Base-by-base conservation (phyloP, 2,113 vertebrate species). In the Salvelinus sp. region DNA sequence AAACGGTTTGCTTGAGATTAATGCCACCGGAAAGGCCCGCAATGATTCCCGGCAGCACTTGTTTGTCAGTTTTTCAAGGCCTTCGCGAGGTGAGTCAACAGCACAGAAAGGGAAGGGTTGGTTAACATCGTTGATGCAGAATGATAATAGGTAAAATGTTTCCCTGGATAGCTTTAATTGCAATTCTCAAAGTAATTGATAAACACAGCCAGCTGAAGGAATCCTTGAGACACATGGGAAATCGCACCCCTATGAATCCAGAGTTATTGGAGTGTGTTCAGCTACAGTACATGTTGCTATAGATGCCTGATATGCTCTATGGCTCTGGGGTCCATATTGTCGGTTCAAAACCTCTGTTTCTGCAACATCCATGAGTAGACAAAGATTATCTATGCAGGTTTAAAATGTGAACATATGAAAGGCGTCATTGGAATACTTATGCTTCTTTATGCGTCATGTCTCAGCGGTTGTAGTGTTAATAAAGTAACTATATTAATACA, bases 31-130 rank as follows among this genome's bases (percentile, higher is more conserved):
- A 86, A 84, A 67, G 48, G 33, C 2, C 68, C 3, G 9, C 6
- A 47, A 83, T 65, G 77, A 73, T 90, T 88, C 80, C 82, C 2
- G 48, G 71, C 74, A 87, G 20, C 13, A 66, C 70, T 27, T 48
- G 77, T 82, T 78, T 84, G 30, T 73, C 44, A 75, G 64, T 30
- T 68, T 75, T 48, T 70, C 69, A 88, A 87, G 72, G 88, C 78
- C n/a, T 82, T 73, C 30, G 13, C 79, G 66, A 1, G 28, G 77
- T 88, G 88, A 90, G 57, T 88, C 87, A 83, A 71, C 48, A 1
- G 10, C 74, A 80, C 33, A 2, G 18, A 3, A 38, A 20, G 66
- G 30, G 30, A 62, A 9, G 58, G 5, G 58, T n/a, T n/a, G 58
- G 58, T 10, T 62, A 62, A 9, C 16, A 10, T 62, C n/a, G 1